These are phyloP conservation scores for Tiliqua scincoides DNA, from an alignment of 2,113 vertebrate genomes.

Conservation along the genomic window DNA sequence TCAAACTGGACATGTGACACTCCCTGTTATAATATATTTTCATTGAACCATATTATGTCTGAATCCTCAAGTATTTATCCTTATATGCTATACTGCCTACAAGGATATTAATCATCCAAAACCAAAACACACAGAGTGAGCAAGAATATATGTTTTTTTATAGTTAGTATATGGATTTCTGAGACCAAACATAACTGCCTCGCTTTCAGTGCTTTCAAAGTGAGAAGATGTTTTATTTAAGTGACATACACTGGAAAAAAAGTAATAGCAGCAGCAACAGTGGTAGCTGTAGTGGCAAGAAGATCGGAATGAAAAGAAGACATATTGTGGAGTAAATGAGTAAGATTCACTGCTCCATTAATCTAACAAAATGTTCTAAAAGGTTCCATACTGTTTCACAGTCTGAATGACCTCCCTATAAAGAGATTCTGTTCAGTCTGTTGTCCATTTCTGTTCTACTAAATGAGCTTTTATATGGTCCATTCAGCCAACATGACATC, in stretches of 20 bases:
- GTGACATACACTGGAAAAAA: not conserved
- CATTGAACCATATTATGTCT: not conserved
- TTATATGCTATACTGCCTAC: not conserved
- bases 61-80: not conserved
- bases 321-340: not conserved
- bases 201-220: not conserved
- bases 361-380: not conserved
- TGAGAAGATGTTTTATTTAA: not conserved
- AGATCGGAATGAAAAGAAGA: not conserved
- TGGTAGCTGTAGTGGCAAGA: not conserved
- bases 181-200: not conserved
- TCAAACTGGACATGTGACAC: not conserved
- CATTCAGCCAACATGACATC: not conserved
- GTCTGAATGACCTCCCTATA: not conserved
- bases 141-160: not conserved
- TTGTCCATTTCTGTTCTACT: conserved; percentile 1
- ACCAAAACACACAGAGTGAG: not conserved
- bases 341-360: not conserved
- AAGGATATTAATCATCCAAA: not conserved
- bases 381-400: not conserved
- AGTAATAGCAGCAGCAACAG: not conserved
- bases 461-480: not conserved
- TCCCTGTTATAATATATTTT: not conserved
- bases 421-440: not conserved
- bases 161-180: not conserved